phyloP scores from a whole-genome alignment of 2,888 invertebrate genomes.

The Ichneumon xanthorius region DNA sequence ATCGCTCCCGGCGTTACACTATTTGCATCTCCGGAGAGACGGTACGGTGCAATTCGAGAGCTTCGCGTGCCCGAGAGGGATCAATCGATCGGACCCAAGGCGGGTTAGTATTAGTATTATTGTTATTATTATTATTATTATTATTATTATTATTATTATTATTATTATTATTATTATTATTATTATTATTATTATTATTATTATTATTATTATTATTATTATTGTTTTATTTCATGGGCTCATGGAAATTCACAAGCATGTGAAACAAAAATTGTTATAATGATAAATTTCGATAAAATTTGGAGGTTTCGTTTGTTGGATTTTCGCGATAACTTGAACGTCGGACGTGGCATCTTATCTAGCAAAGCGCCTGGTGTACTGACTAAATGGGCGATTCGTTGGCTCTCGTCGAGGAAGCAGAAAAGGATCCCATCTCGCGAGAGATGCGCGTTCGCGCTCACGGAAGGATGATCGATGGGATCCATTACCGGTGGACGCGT shows the following conservation, averaged over 20 bases:
- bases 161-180: no score
- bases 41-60: slow-evolving; percentile 28
- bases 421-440: slow-evolving; percentile 68
- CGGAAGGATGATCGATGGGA: slow-evolving; percentile 79
- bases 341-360: slow-evolving; percentile 17
- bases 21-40: slow-evolving; percentile 75
- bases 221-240: no score
- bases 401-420: slow-evolving; percentile 42
- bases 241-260: no score
- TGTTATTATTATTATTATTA: no score
- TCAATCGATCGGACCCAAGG: neutral
- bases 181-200: no score
- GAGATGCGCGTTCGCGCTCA: slow-evolving; percentile 62
- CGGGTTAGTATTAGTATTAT: no score
- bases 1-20: slow-evolving; percentile 80
- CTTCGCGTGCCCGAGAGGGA: neutral
- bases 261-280: no score
- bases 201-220: no score
- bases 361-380: slow-evolving; percentile 64
- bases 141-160: no score
- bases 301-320: no score
- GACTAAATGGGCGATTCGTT: slow-evolving; percentile 71
- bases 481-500: slow-evolving; percentile 79
- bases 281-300: no score
- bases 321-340: neutral